Conservation (phyloP, 2,797 vertebrate genomes). For the Sorex maritimensis region DNA sequence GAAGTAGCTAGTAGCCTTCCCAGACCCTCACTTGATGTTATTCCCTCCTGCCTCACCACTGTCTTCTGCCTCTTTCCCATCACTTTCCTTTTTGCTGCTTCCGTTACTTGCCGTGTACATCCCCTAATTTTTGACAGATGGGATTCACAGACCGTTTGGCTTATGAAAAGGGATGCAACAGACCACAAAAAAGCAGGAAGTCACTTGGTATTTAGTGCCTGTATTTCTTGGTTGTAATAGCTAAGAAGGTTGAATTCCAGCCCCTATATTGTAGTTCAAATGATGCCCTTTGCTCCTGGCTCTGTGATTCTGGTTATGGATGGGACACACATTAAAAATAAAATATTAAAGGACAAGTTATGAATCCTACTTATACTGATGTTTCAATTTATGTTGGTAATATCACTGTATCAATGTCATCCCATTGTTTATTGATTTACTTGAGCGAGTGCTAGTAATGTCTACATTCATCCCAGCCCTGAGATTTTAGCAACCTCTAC, state of each 20-base stretch:
- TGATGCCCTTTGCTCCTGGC: constrained; percentile 71
- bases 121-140: constrained; percentile 78
- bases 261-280: constrained; percentile 47
- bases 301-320: constrained; percentile 64
- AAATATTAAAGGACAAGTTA: constrained; percentile 64
- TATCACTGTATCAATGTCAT: no score
- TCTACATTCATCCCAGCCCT: no score
- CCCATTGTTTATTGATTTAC: no score
- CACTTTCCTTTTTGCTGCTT: constrained; percentile 31
- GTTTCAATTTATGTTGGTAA: constrained; percentile 1
- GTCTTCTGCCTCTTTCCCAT: neutral
- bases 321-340: constrained; percentile 73
- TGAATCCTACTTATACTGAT: neutral
- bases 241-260: constrained; percentile 58
- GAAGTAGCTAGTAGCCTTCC: neutral
- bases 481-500: no score
- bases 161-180: constrained; percentile 40
- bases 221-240: constrained; percentile 61
- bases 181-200: constrained; percentile 75
- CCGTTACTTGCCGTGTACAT: constrained; percentile 28
- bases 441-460: no score
- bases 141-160: constrained; percentile 68
- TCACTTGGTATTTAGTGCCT: constrained; percentile 40
- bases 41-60: neutral
- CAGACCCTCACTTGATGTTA: neutral